Conservation (phyloP, 2,888 invertebrate species). For the Polia nebulosa region DNA sequence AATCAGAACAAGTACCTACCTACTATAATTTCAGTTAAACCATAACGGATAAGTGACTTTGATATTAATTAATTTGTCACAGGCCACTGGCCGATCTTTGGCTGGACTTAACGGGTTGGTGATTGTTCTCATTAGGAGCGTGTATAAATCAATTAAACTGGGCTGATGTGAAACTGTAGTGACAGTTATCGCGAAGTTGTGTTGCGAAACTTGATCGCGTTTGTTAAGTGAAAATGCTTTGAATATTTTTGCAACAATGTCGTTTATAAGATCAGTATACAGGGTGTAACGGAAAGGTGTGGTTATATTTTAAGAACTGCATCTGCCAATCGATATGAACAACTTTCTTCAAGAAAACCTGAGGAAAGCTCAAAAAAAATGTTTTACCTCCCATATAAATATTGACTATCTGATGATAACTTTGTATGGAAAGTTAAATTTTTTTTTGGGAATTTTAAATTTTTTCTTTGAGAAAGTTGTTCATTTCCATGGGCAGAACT, state of each 20-base stretch:
- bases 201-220: conserved; percentile 13
- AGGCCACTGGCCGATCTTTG: conserved; percentile 50
- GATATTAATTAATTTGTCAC: conserved; percentile 45
- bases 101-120: conserved; percentile 46
- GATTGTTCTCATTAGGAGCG: conserved; percentile 51
- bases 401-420: too few species aligned
- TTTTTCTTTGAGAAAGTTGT: too few species aligned
- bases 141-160: conserved; percentile 58
- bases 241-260: background rate
- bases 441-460: too few species aligned
- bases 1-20: background rate
- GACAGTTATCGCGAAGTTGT: conserved; percentile 54
- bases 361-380: too few species aligned
- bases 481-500: too few species aligned
- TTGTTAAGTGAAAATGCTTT: conserved; percentile 3
- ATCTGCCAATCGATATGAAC: too few species aligned
- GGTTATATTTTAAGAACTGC: too few species aligned
- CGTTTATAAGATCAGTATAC: too few species aligned
- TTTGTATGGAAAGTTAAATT: too few species aligned
- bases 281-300: too few species aligned
- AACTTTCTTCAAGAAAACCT: too few species aligned
- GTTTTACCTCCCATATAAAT: too few species aligned
- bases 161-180: conserved; percentile 37
- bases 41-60: conserved; percentile 10
- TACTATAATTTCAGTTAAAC: background rate